These are phyloP conservation scores for Bradypus variegatus DNA, from an alignment of 2,797 vertebrate genomes.

Conservation along the genomic window DNA sequence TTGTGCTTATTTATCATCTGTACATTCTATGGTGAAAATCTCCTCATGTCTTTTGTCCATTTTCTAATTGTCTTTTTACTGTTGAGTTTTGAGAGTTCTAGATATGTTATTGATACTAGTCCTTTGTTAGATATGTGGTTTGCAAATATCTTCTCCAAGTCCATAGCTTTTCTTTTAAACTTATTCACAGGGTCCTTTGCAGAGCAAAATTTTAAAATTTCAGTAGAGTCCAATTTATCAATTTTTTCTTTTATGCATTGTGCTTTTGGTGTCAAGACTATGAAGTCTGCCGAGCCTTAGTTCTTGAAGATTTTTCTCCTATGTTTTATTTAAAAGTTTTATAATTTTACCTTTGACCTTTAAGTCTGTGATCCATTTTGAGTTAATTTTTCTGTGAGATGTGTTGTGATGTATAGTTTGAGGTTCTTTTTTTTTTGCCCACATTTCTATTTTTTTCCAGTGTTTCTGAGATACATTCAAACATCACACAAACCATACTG, in stretches of 20 bases:
- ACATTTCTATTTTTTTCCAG: background rate
- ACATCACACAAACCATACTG: too few relatives aligned
- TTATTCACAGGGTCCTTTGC: background rate
- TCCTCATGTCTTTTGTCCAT: background rate
- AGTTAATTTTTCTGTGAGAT: background rate
- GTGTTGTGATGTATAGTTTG: background rate
- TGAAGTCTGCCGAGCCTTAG: background rate
- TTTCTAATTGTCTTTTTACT: constrained; percentile 8
- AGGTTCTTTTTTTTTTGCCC: background rate
- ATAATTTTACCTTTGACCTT: background rate
- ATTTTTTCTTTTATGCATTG: background rate
- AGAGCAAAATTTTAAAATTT: constrained; percentile 16
- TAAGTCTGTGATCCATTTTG: constrained; percentile 7
- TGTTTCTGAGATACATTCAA: too few relatives aligned
- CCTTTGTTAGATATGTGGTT: background rate
- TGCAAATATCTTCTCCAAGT: background rate
- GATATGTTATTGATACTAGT: background rate
- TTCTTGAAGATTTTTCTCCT: background rate
- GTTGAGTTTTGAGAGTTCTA: background rate
- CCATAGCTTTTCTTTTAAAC: background rate
- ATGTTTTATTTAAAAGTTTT: background rate
- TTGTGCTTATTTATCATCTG: background rate
- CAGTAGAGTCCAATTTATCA: background rate
- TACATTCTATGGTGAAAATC: background rate
- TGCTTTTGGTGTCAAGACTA: background rate